Base-by-base conservation (phyloP, 2,113 vertebrate species). In the Leptocoma aspasia region DNA sequence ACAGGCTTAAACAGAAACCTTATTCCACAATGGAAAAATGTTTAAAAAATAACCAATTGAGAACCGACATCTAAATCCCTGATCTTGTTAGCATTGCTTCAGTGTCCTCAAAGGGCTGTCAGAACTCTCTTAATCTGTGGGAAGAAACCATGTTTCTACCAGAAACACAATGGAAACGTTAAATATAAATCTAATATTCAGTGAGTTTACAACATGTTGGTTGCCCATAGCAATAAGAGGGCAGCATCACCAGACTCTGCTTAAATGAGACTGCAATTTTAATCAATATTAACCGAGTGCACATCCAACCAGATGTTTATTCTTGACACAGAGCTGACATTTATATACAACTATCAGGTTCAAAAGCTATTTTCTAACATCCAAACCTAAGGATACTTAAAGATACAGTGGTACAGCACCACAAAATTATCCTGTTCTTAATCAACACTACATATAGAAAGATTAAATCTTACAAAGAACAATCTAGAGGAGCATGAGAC, bases 191-290 rank as follows among this genome's bases (percentile, higher is more conserved):
- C 57, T 80, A 87, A 91, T 76, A 82, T 59, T 87, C 66, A 50
- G 66, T 69, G 77, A 61, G 54, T 87, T 87, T 80, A 69, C 61
- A 88, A 50, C 1, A 5, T 52, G 37, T 53, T 79, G 22, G 95
- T 95, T 96, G 65, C 84, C 93, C 79, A 71, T 94, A 72, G 92
- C 82, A 95, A 97, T 91, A 57, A 37, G 66, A 77, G 28, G 47
- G 45, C 63, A 78, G 42, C 28, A 54, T 42, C 0, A 0, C 35
- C 70, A 87, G 70, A 53, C 30, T 80, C 54, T 28, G 19, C 64
- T 81, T 83, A 88, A 83, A 42, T 18, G 21, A 92, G 45, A 63
- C 49, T 75, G 49, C 39, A 70, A 71, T 90, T 92, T 94, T 64
- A 87, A 91, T 95, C 80, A 87, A 45, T 86, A 90, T 91, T 87